These are phyloP conservation scores for Sebastes jordani DNA, from an alignment of 2,797 vertebrate genomes.

Conservation along the genomic window DNA sequence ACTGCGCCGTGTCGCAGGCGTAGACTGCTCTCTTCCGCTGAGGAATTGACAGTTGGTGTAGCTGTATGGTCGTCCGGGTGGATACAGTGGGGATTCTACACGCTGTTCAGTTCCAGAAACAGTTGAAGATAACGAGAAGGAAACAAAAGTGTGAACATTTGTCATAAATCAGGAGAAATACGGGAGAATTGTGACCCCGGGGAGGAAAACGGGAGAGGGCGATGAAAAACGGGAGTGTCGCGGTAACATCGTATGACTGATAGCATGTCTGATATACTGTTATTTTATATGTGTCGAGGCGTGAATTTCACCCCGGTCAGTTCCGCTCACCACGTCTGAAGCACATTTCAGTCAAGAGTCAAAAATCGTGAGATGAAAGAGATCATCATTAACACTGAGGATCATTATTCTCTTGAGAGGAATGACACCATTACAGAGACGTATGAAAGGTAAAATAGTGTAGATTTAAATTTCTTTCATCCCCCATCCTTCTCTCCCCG, in stretches of 20 bases:
- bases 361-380: background rate
- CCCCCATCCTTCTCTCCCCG: slow-evolving; percentile 20
- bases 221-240: too few species aligned
- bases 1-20: too few species aligned
- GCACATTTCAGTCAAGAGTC: background rate
- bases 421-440: background rate
- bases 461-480: slow-evolving; percentile 13
- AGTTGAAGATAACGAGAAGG: too few species aligned
- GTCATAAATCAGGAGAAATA: too few species aligned
- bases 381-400: background rate
- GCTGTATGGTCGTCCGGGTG: too few species aligned
- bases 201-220: too few species aligned
- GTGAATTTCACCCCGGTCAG: background rate
- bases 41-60: too few species aligned
- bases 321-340: background rate
- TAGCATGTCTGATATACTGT: background rate
- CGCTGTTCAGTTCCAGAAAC: too few species aligned
- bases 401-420: background rate
- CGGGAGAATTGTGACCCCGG: too few species aligned
- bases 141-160: too few species aligned
- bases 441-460: slow-evolving; percentile 12
- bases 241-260: background rate
- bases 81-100: fast-evolving
- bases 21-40: too few species aligned
- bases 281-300: background rate